A percentile compares a stretch with the other conserved stretches of the same genome.
Evolutionary conservation across 1,140 invertebrate species (phyloP).

Genomic region (Stegodyphus dumicola): DNA sequence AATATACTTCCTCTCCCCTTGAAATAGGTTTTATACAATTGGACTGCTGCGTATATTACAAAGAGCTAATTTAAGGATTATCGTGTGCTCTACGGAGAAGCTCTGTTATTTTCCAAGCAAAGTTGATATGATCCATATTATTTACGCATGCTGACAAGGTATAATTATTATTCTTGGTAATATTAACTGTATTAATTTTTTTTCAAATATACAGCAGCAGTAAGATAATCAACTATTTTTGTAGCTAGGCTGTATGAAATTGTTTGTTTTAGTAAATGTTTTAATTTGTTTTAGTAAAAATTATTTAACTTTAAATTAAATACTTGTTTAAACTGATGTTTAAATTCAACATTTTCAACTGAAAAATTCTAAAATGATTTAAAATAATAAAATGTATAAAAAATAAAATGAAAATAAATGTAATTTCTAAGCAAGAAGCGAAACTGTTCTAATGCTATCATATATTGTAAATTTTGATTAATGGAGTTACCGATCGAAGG

Average conservation of each 20-base stretch:
- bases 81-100: not conserved
- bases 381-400: not conserved
- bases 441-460: not conserved
- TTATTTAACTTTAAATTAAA: not conserved
- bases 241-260: too few relatives aligned
- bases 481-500: too few relatives aligned
- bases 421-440: not conserved
- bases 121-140: too few relatives aligned
- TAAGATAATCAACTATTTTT: too few relatives aligned
- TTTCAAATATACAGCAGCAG: too few relatives aligned
- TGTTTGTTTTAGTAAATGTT: not conserved
- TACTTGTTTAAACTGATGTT: not conserved
- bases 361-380: not conserved
- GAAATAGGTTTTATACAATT: constrained; percentile 8
- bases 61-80: constrained; percentile 29
- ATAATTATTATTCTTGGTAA: too few relatives aligned
- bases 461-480: too few relatives aligned
- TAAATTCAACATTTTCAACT: not conserved
- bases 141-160: too few relatives aligned
- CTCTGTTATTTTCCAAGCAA: not conserved
- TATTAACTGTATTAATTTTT: too few relatives aligned
- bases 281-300: not conserved
- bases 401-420: not conserved
- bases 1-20: not conserved
- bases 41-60: not conserved